Conservation (phyloP, 1,140 invertebrate species). For the Agrilus planipennis region DNA sequence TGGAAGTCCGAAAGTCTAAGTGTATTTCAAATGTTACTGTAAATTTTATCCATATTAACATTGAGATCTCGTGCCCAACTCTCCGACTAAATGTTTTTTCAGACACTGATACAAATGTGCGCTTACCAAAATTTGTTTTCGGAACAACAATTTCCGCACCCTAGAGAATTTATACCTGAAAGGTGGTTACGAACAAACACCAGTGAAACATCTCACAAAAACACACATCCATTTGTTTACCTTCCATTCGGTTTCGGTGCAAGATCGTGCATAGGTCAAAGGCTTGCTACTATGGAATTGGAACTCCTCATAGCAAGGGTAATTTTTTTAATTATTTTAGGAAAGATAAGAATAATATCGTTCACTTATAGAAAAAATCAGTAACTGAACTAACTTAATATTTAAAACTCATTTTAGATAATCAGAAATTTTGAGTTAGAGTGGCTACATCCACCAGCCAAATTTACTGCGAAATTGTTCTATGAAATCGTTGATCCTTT, state of each 20-base stretch:
- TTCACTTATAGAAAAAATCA: not conserved
- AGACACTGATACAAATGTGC: too few relatives aligned
- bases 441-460: slow-evolving; percentile 28
- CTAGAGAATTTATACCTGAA: slow-evolving; percentile 24
- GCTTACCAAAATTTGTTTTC: too few relatives aligned
- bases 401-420: slow-evolving; percentile 12
- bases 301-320: slow-evolving; percentile 47
- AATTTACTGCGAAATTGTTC: slow-evolving; percentile 10
- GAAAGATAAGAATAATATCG: not conserved
- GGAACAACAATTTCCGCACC: slow-evolving; percentile 16
- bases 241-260: slow-evolving; percentile 28
- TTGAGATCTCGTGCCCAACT: too few relatives aligned
- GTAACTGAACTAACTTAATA: not conserved
- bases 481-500: slow-evolving; percentile 18
- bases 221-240: slow-evolving; percentile 22
- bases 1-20: too few relatives aligned
- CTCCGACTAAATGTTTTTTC: too few relatives aligned
- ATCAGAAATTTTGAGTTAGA: slow-evolving; percentile 43
- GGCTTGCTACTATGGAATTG: slow-evolving; percentile 61
- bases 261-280: slow-evolving; percentile 40
- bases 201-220: slow-evolving; percentile 17
- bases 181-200: slow-evolving; percentile 18
- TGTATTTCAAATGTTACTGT: too few relatives aligned
- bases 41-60: too few relatives aligned
- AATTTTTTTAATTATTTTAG: slow-evolving; percentile 6